These are phyloP conservation scores for Cynocephalus volans DNA, from an alignment of 2,113 vertebrate species.

Conservation along the genomic window DNA sequence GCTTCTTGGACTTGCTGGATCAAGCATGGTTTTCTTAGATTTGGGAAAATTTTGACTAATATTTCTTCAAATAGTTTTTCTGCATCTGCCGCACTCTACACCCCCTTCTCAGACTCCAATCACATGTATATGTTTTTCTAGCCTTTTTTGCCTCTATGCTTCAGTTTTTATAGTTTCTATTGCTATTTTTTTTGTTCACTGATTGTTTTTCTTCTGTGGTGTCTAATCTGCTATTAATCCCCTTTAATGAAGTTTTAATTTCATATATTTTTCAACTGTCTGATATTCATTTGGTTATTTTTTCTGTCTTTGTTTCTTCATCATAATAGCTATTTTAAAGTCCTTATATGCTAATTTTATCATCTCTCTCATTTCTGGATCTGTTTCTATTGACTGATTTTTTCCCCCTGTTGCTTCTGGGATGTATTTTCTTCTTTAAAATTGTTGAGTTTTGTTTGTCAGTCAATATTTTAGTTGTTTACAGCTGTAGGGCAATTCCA, in stretches of 20 bases:
- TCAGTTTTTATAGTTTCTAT: not conserved
- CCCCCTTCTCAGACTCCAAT: not conserved
- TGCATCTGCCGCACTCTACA: not conserved
- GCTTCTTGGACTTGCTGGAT: not conserved
- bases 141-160: not conserved
- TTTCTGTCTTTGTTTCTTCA: not conserved
- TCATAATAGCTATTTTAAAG: constrained; percentile 3
- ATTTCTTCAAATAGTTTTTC: not conserved
- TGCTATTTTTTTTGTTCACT: not conserved
- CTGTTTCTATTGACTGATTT: not conserved
- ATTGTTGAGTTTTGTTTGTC: not conserved
- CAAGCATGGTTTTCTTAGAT: not conserved
- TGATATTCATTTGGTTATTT: not conserved
- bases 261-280: constrained; percentile 17
- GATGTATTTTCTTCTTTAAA: constrained; percentile 35
- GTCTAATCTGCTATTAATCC: not conserved
- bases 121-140: not conserved
- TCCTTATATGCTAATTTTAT: not conserved
- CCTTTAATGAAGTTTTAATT: not conserved
- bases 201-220: not conserved
- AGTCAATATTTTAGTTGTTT: constrained; percentile 38
- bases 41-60: not conserved
- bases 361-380: not conserved
- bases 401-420: not conserved
- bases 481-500: not conserved